Base-by-base conservation (phyloP, 2,888 invertebrate genomes). In the Dugesia japonica region DNA sequence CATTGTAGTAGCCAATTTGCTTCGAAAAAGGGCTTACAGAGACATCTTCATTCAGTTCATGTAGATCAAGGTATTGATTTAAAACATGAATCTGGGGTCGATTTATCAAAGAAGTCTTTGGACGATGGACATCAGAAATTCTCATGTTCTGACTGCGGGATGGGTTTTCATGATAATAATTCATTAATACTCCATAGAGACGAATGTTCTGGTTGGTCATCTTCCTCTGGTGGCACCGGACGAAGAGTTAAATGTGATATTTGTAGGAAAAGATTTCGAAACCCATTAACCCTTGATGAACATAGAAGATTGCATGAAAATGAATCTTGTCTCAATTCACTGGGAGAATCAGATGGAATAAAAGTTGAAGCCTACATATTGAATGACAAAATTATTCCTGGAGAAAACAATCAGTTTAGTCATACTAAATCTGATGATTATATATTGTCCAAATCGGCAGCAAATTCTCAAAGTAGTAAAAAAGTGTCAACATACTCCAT, bases 1-100 rank as follows among this genome's bases (percentile, higher is more conserved):
- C 56, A 56, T 23, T 56, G 56, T 23, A 56, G 56, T n/a, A 56
- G 56, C n/a, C 56, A 56, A 56, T 56, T 56, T 56, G 56, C 56
- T 9, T 56, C 56, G 1, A 56, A 56, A 56, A 56, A 56, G 23
- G 56, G 56, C 4, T 56, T 56, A 56, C 56, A 56, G 17, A 56
- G 56, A n/a, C 56, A 56, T n/a, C 56, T 56, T 56, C 56, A 56
- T 56, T 56, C 56, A 56, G 56, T 56, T 56, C 56, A 56, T n/a
- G 23, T 56, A 9, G 56, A 56, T 56, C 56, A 56, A 56, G 23
- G 20, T 9, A 20, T 56, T 7, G 56, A 56, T 56, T 1, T 23
- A n/a, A 56, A 56, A 56, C 17, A 56, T 23, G 56, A 56, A 9
- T 56, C 56, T 4, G 56, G 56, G n/a, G 56, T 56, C 4, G 56